Evolutionary conservation across 2,797 vertebrate species (phyloP).

Genomic region (Micrastur ruficollis): DNA sequence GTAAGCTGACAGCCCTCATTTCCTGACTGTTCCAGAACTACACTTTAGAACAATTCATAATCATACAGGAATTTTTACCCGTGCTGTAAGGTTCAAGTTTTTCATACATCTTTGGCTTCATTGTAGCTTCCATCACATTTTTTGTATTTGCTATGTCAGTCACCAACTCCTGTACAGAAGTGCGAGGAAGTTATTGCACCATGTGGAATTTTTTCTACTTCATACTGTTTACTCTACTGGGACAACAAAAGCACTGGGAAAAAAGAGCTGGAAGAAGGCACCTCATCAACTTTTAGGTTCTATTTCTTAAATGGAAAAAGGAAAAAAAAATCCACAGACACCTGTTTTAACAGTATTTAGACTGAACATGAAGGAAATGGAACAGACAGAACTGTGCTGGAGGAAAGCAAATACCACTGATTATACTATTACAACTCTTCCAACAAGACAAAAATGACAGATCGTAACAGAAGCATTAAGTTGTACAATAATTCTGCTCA

Average conservation of each 20-base stretch:
- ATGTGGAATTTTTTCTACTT: not conserved
- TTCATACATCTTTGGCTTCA: conserved; percentile 74
- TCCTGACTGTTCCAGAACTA: not conserved
- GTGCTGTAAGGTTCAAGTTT: conserved; percentile 80
- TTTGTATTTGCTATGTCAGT: conserved; percentile 76
- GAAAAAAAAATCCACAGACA: not conserved
- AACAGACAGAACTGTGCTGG: not conserved
- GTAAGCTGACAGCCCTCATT: not conserved
- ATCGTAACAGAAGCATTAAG: not conserved
- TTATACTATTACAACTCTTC: not conserved
- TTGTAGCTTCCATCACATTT: conserved; percentile 83
- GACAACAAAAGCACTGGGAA: not conserved
- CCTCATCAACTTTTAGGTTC: not conserved
- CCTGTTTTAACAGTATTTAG: not conserved
- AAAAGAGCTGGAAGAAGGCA: not conserved
- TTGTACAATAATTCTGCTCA: not conserved
- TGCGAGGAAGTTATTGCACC: not conserved
- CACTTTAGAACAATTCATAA: not conserved
- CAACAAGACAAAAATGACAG: not conserved
- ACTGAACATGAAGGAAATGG: not conserved
- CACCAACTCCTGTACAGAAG: conserved; percentile 76
- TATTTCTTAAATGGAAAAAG: not conserved
- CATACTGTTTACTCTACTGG: not conserved
- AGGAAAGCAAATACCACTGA: not conserved
- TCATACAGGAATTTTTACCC: conserved; percentile 69